A percentile compares a stretch with the other conserved stretches of the same genome.
Evolutionary conservation across 2,888 invertebrate species (phyloP).

Genomic region (Andrena flavipes): DNA sequence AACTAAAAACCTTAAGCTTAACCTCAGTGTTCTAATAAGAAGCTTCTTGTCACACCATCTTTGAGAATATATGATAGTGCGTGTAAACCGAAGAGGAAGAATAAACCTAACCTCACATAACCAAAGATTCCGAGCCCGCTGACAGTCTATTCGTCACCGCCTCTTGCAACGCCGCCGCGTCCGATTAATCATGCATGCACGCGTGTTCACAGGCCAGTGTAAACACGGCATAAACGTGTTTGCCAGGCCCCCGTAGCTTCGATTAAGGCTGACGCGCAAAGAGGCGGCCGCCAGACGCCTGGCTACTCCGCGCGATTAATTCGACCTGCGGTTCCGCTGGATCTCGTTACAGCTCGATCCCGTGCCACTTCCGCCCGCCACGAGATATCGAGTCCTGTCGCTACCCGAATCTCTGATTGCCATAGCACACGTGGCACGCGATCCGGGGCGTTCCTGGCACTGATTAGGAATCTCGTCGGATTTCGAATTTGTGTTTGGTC

Average conservation of each 20-base stretch:
- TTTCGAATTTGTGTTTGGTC: too few species aligned
- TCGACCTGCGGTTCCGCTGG: constrained; percentile 46
- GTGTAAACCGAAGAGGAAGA: too few species aligned
- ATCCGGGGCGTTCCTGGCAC: neutral
- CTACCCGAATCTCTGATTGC: constrained; percentile 19
- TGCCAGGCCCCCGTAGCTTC: constrained; percentile 30
- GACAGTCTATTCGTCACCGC: too few species aligned
- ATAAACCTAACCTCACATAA: too few species aligned
- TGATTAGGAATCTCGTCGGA: neutral
- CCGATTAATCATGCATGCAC: constrained; percentile 34
- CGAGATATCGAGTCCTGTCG: constrained; percentile 39
- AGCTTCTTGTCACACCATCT: too few species aligned
- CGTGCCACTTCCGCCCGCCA: constrained; percentile 9
- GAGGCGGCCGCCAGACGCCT: constrained; percentile 29
- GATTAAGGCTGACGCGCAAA: constrained; percentile 47
- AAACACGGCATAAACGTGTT: constrained; percentile 55
- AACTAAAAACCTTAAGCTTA: too few species aligned
- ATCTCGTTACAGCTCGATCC: constrained; percentile 42
- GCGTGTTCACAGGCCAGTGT: constrained; percentile 24
- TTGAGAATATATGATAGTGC: too few species aligned
- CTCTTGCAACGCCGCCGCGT: neutral
- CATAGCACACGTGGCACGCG: neutral
- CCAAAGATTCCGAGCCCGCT: too few species aligned
- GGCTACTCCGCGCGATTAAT: constrained; percentile 47
- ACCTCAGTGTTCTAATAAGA: too few species aligned